These are phyloP conservation scores for Heliconius eleuchia DNA, from an alignment of 1,140 invertebrate genomes.

Conservation along the genomic window DNA sequence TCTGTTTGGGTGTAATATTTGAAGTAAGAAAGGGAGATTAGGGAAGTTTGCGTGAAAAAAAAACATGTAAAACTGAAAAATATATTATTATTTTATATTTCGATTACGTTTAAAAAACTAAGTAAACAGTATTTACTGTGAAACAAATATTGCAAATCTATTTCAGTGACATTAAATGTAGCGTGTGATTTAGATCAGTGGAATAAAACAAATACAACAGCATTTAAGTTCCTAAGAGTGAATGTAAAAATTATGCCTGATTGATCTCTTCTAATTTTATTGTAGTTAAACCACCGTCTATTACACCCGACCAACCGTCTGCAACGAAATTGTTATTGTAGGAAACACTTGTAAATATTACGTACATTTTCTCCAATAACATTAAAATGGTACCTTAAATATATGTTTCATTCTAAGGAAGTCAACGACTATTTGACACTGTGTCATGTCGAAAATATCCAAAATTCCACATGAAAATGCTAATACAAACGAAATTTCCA, in stretches of 20 bases:
- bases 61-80: background rate
- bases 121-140: background rate
- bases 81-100: background rate
- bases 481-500: background rate
- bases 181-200: background rate
- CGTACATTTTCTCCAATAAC: background rate
- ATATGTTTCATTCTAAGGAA: constrained; percentile 22
- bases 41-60: background rate
- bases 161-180: background rate
- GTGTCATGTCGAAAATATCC: background rate
- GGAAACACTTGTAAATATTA: constrained; percentile 21
- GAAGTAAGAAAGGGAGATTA: background rate
- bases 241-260: background rate
- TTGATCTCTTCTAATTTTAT: constrained; percentile 26
- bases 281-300: background rate
- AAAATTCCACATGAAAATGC: too few species aligned
- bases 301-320: background rate
- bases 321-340: constrained; percentile 15
- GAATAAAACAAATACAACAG: background rate
- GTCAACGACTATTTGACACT: background rate
- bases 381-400: constrained; percentile 12
- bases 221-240: constrained; percentile 27
- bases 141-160: background rate
- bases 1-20: background rate
- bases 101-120: background rate